Conservation (phyloP, 2,797 vertebrate genomes). For the Synanceia verrucosa region DNA sequence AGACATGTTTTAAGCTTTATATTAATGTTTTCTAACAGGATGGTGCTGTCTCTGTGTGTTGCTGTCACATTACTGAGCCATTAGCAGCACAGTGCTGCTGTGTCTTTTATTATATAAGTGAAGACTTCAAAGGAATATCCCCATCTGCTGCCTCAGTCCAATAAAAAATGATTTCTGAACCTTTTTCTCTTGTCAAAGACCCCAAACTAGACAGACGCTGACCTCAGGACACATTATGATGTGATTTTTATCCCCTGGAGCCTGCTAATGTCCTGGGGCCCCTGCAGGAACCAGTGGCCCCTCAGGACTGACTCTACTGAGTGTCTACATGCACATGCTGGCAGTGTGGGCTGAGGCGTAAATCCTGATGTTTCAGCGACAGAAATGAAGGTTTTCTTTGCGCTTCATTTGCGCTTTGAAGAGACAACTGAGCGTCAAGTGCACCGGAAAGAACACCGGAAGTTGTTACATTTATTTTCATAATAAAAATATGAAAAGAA, state of each 20-base stretch:
- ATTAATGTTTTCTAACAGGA: conserved; percentile 20
- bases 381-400: conserved; percentile 80
- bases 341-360: conserved; percentile 66
- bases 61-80: conserved; percentile 42
- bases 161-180: conserved; percentile 72
- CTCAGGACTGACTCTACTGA: background rate
- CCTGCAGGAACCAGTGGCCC: background rate
- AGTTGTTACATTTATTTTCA: background rate
- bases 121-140: conserved; percentile 84
- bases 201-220: conserved; percentile 33
- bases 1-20: background rate
- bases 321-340: background rate
- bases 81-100: conserved; percentile 71
- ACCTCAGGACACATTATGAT: conserved; percentile 15
- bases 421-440: conserved; percentile 32
- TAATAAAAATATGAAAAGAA: background rate
- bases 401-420: conserved; percentile 61
- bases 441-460: background rate
- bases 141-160: conserved; percentile 87
- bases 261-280: background rate
- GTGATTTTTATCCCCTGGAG: conserved; percentile 10
- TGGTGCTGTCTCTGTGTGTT: conserved; percentile 26
- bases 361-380: conserved; percentile 80
- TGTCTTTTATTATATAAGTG: conserved; percentile 74
- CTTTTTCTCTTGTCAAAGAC: conserved; percentile 61